These are phyloP conservation scores for Manacus vitellinus DNA, from an alignment of 2,113 vertebrate genomes.

Conservation along the genomic window DNA sequence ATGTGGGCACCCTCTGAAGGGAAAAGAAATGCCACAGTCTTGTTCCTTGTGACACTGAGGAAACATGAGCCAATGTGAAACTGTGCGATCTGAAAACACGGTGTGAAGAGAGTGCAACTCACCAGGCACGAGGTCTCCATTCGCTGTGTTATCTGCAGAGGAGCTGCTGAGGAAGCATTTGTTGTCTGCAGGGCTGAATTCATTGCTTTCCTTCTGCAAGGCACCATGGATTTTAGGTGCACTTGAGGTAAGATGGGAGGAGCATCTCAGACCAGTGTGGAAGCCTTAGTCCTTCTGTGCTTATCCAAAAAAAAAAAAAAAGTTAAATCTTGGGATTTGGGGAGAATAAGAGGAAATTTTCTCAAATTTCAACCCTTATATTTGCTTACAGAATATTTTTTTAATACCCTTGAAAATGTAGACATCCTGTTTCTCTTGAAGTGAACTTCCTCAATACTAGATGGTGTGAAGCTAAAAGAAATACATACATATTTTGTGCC, in stretches of 20 bases:
- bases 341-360: not conserved
- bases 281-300: not conserved
- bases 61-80: fast-evolving
- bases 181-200: not conserved
- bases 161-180: not conserved
- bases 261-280: not conserved
- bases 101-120: not conserved
- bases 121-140: not conserved
- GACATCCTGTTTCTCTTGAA: not conserved
- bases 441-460: not conserved
- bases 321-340: not conserved
- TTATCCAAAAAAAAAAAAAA: not conserved
- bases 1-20: not conserved
- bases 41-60: not conserved
- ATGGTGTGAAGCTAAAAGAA: not conserved
- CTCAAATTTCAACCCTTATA: not conserved
- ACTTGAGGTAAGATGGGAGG: not conserved
- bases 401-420: not conserved
- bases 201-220: not conserved
- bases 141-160: not conserved
- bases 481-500: not conserved
- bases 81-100: fast-evolving
- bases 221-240: not conserved
- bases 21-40: not conserved
- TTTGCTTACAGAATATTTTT: not conserved